Evolutionary conservation across 2,888 invertebrate species (phyloP), one percentile per base, ranked within the genome.

Genomic region (Anodontia alba): DNA sequence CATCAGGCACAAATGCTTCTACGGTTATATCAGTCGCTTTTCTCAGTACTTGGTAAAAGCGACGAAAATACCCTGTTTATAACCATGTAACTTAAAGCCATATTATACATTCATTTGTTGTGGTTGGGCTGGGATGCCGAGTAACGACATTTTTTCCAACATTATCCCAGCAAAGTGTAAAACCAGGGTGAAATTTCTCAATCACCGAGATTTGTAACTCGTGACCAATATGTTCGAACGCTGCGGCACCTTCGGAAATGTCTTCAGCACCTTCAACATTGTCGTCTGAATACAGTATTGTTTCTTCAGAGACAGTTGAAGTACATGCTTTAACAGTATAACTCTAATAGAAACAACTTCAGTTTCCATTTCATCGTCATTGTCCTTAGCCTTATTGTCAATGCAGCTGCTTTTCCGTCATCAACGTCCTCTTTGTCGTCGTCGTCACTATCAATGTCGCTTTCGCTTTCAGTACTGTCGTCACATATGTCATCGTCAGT

Each of bases 111-210:
- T 38, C 77, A 57, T 80, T 80, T 5, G 38, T 46, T 20, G 17
- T 23, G 1, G 43, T 73, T 36, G 36, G 26, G 1, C 70, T 51
- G 7, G 80, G 83, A 26, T 73, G 46, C 10, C 75, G 33, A 17
- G 78, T 73, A 38, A 33, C 69, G 26, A 78, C 76, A 36, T 81
- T 81, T 69, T 74, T 76, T 0, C 81, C 78, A 20, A 81, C 84
- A 36, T 84, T 81, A 10, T 84, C 84, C 84, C 80, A 84, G 15
- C 78, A 84, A 29, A 76, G 31, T 20, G 83, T 80, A 26, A 83
- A 80, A 7, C 78, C 75, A 5, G 73, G 80, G n/a, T 80, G 72
- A 8, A 23, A 51, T 67, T 31, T 66, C 17, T 33, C 31, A 17
- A 38, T 72, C 33, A 26, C 29, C 66, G 7, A 26, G 43, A n/a